Base-by-base conservation (phyloP, 1,140 invertebrate species). In the Hyles vespertilio region DNA sequence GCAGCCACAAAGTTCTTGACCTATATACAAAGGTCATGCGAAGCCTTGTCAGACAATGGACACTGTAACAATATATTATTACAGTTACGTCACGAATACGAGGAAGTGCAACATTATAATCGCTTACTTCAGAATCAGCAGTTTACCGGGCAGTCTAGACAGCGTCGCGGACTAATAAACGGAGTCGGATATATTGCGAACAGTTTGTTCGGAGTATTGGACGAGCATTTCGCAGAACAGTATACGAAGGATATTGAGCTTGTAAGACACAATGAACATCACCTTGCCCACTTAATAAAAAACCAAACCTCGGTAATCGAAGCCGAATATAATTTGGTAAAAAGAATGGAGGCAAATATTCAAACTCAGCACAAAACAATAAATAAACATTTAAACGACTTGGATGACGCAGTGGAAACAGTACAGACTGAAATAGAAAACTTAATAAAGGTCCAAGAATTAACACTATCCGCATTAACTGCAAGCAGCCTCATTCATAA, bases 301-400 rank as follows among this genome's bases (percentile, higher is more conserved):
- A 56, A 59, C 8, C 58, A 65, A 46, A 65, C 58, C 2, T 56
- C 58, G 1, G 40, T 65, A 5, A 34, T 59, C 1, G 58, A 65
- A 34, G 46, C 46, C 9, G 52, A 61, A 9, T 61, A 53, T 32
- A 65, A 65, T 40, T 7, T 58, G 5, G 22, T 60, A 33, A 54
- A 61, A 50, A 6, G 55, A 36, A 55, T 55, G 10, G 56, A 56
- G 32, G 22, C 34, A 2, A 51, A 55, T 11, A 59, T 57, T 10
- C 3, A 47, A 3, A 10, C 3, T 10, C 49, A 51, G 12, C 9
- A 32, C 3, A 51, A 51, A 51, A 33, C 10, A 5, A 51, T 51
- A 5, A 51, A 51, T 51, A 22, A 22, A 9, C 49, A 33, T 11
- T 51, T 51, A 6, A 22, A 6, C 5, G 5, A 51, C 8, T 51